Evolutionary conservation across 2,888 invertebrate genomes (phyloP).

Genomic region (Eulithis prunata): DNA sequence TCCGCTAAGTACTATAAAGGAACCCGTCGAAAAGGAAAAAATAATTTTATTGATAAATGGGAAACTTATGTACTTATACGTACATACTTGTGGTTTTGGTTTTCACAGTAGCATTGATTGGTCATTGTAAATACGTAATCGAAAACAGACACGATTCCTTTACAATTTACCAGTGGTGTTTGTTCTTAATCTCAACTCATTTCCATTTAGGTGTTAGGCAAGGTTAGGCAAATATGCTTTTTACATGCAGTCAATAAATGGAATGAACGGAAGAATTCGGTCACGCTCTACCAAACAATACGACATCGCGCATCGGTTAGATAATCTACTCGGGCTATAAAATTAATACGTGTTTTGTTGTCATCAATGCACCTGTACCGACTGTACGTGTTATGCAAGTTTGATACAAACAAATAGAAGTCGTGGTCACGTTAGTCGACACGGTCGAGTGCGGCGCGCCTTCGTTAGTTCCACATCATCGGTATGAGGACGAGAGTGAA

Average conservation of each 20-base stretch:
- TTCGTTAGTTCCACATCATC: conserved; percentile 65
- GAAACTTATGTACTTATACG: not conserved
- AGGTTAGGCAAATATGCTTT: not conserved
- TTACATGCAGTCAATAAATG: conserved; percentile 8
- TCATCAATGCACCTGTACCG: conserved; percentile 40
- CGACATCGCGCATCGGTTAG: conserved; percentile 30
- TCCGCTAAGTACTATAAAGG: conserved; percentile 42
- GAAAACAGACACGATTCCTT: not conserved
- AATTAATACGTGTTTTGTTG: conserved; percentile 38
- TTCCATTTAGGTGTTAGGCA: not conserved
- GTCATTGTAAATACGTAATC: conserved; percentile 7
- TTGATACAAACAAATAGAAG: conserved; percentile 44
- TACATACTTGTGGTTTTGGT: conserved; percentile 3
- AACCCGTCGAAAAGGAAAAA: conserved; percentile 19
- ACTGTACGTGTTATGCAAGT: conserved; percentile 52
- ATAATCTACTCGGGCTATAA: conserved; percentile 37
- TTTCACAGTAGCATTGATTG: conserved; percentile 10
- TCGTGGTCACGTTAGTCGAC: conserved; percentile 67
- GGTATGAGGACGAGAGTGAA: conserved; percentile 72
- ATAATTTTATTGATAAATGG: conserved; percentile 1
- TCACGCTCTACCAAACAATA: conserved; percentile 30
- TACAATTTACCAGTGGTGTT: not conserved
- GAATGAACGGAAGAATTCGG: conserved; percentile 29
- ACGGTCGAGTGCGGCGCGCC: conserved; percentile 59
- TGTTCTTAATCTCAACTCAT: not conserved